Percentiles rank a stretch among this genome's conserved stretches.
These are phyloP conservation scores for Lycodopsis pacificus DNA, from an alignment of 2,797 vertebrate genomes.

Conservation along the genomic window DNA sequence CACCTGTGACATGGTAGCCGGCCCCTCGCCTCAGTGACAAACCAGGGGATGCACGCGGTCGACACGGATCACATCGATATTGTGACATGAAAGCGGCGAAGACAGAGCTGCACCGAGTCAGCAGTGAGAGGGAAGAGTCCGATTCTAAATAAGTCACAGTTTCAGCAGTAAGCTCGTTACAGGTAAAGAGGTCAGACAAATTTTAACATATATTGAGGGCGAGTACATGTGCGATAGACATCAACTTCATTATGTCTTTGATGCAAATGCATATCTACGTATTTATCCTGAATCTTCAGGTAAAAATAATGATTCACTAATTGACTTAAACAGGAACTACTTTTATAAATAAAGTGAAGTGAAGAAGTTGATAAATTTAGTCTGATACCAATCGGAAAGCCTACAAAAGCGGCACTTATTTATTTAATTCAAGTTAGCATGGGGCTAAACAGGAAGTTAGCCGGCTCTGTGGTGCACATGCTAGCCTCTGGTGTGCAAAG, in stretches of 20 bases:
- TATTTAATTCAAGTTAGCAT: too few relatives aligned
- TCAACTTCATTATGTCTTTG: not conserved
- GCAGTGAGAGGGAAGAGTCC: conserved; percentile 4
- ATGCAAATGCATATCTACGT: not conserved
- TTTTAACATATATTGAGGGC: not conserved
- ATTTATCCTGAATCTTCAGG: conserved; percentile 2
- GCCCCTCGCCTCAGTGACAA: conserved; percentile 67
- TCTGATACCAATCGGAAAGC: too few relatives aligned
- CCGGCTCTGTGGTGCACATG: too few relatives aligned
- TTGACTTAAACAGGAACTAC: not conserved
- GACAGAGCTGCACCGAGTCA: conserved; percentile 13
- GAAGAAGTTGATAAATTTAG: too few relatives aligned
- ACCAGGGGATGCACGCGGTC: conserved; percentile 49
- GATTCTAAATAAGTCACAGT: not conserved
- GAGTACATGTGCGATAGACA: not conserved
- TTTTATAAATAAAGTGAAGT: not conserved
- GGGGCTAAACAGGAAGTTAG: too few relatives aligned
- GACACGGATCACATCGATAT: conserved; percentile 62
- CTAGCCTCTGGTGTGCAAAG: too few relatives aligned
- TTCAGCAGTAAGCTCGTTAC: not conserved
- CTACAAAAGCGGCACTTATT: too few relatives aligned
- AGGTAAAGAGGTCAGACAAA: not conserved
- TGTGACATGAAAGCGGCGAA: conserved; percentile 49
- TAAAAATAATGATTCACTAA: not conserved
- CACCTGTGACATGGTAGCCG: conserved; percentile 75